Percentiles rank a stretch among this genome's conserved stretches.
phyloP scores from a whole-genome alignment of 2,888 invertebrate species.

The Coelinius sp. region DNA sequence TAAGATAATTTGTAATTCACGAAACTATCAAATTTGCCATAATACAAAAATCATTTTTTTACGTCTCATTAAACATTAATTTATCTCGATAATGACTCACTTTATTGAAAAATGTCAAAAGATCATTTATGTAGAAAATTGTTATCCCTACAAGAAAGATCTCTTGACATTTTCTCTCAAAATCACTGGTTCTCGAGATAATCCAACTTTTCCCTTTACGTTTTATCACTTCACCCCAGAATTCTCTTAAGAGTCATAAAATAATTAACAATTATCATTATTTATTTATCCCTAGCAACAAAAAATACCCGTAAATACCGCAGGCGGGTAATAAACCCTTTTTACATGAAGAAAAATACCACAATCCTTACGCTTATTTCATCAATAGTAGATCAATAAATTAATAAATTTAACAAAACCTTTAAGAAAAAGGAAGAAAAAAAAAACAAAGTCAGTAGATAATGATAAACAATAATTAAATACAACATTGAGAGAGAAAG shows the following conservation, averaged over 20 bases:
- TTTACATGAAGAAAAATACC: conserved; percentile 17
- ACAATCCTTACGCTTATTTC: conserved; percentile 26
- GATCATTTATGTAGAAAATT: too few relatives aligned
- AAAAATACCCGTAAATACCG: neutral
- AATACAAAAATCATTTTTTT: too few relatives aligned
- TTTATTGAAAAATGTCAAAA: too few relatives aligned
- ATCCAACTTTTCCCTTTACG: neutral
- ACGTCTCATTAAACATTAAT: too few relatives aligned
- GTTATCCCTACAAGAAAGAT: neutral
- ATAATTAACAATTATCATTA: neutral
- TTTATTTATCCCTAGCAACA: conserved; percentile 6
- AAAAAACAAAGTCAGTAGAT: conserved; percentile 18
- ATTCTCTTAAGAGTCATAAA: neutral
- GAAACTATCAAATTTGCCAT: too few relatives aligned
- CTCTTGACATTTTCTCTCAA: too few relatives aligned
- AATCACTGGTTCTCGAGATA: too few relatives aligned
- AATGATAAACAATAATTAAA: conserved; percentile 17
- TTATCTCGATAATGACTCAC: too few relatives aligned
- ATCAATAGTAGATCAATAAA: conserved; percentile 22
- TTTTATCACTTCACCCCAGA: neutral
- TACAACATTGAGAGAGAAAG: conserved; percentile 3
- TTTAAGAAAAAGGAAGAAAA: neutral
- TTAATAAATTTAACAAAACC: too few relatives aligned
- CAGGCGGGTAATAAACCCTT: conserved; percentile 12
- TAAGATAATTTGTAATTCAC: too few relatives aligned